A percentile compares a stretch with the other conserved stretches of the same genome.
These are phyloP conservation scores for Lithophane leautieri DNA, from an alignment of 2,888 invertebrate genomes.

Conservation along the genomic window DNA sequence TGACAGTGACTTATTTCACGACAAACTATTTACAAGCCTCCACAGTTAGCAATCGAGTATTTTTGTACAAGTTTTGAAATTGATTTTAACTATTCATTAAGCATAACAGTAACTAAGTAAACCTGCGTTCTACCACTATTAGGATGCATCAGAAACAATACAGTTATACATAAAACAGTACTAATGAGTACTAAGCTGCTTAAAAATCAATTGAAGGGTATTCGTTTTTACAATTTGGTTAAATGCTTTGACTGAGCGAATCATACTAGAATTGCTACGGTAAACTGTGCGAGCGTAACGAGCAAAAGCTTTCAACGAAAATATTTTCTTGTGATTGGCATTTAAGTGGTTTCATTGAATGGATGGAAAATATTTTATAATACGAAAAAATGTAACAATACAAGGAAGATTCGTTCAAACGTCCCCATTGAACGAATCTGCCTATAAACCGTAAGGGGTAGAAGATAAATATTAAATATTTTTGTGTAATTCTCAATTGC, in stretches of 20 bases:
- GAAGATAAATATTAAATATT: too few species aligned
- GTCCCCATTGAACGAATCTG: too few species aligned
- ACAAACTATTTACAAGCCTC: not conserved
- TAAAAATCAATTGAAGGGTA: not conserved
- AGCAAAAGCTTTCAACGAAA: constrained; percentile 3
- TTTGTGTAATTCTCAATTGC: constrained; percentile 11
- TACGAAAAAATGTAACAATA: not conserved
- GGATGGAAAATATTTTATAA: not conserved
- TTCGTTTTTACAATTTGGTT: not conserved
- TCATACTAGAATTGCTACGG: not conserved
- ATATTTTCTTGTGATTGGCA: constrained; percentile 6
- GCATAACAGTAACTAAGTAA: not conserved
- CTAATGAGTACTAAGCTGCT: not conserved
- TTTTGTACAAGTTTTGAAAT: not conserved
- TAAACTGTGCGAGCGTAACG: not conserved
- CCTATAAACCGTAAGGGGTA: not conserved
- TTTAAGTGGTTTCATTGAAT: constrained; percentile 2
- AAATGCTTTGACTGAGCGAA: not conserved
- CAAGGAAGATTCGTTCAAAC: too few species aligned
- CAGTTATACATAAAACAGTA: not conserved
- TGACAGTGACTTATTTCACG: not conserved
- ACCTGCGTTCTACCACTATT: not conserved
- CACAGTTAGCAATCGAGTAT: not conserved
- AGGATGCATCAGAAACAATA: not conserved
- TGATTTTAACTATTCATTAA: not conserved